Evolutionary conservation across 2,888 invertebrate genomes (phyloP), one percentile per base, ranked within the genome.

Genomic region (Noctua janthina): DNA sequence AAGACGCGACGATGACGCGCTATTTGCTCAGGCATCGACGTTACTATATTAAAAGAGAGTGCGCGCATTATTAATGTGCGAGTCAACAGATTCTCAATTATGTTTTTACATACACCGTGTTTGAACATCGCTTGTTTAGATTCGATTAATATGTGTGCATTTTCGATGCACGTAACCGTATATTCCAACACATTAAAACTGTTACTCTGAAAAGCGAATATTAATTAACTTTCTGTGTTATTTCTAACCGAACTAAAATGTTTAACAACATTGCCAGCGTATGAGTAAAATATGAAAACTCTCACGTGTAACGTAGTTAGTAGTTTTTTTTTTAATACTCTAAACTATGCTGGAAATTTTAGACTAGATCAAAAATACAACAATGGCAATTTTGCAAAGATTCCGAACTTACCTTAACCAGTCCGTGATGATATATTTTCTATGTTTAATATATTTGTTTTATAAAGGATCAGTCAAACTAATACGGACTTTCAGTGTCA

Each of bases 11-110:
- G 74, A 76, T 88, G 82, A 79, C 86, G 86, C 67, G 67, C 75
- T 92, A 86, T 92, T 92, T 91, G 87, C 88, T 92, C 90, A 92
- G 92, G 92, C 86, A 76, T 86, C 83, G 74, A 76, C 73, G 79
- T 76, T 83, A 88, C 79, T 82, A 62, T 89, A 89, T 90, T 86
- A 88, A 88, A 90, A 87, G 79, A 71, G 82, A 78, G 72, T 79
- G 78, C 76, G 78, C 67, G 75, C 82, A 80, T 79, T 80, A 85
- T 83, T 88, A 85, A 86, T 56, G 77, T 62, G 69, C n/a, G 62
- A 73, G 87, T 82, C 79, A 79, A 85, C 82, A 82, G 74, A 80
- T 74, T 80, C 86, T 73, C 74, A 88, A 88, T 88, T 85, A 82
- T n/a, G 72, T 85, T 88, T 86, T 88, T 68, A 73, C 73, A 43